Evolutionary conservation across 2,113 vertebrate genomes (phyloP).

Genomic region (Clinocottus analis): DNA sequence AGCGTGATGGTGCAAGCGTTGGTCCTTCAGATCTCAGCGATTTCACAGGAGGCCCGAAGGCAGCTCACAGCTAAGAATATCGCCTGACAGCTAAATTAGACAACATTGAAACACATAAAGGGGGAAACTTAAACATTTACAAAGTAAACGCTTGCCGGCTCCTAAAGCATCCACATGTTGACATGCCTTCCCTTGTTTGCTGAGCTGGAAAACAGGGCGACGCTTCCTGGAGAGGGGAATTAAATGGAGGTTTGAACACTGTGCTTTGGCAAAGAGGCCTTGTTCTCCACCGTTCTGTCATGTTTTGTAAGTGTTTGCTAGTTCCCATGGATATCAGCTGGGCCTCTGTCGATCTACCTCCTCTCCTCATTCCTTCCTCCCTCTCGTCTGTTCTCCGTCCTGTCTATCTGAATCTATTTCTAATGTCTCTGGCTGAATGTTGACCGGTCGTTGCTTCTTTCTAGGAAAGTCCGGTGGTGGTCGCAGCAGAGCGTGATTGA

Average conservation of each 20-base stretch:
- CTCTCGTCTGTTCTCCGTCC: neutral
- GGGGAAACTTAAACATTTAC: conserved; percentile 41
- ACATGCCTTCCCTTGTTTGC: conserved; percentile 57
- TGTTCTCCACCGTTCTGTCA: conserved; percentile 56
- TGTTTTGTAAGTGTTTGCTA: conserved; percentile 78
- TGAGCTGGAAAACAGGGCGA: conserved; percentile 48
- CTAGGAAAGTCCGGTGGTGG: neutral
- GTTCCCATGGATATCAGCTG: conserved; percentile 76
- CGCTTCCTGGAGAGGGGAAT: conserved; percentile 42
- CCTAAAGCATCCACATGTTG: conserved; percentile 28
- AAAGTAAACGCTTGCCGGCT: conserved; percentile 13
- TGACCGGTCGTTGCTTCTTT: neutral
- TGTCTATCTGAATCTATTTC: neutral
- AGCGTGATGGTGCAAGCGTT: neutral
- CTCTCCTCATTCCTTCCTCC: conserved; percentile 37
- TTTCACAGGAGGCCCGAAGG: neutral
- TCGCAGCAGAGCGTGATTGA: neutral
- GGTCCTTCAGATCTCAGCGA: neutral
- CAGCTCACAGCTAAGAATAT: neutral
- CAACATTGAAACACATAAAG: neutral
- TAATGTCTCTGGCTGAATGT: neutral
- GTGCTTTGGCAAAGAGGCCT: conserved; percentile 49
- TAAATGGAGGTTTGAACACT: conserved; percentile 40
- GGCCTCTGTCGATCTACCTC: conserved; percentile 36
- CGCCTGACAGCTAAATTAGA: conserved; percentile 24